Evolutionary conservation across 1,140 invertebrate species (phyloP).

Genomic region (Liolophura sinensis): DNA sequence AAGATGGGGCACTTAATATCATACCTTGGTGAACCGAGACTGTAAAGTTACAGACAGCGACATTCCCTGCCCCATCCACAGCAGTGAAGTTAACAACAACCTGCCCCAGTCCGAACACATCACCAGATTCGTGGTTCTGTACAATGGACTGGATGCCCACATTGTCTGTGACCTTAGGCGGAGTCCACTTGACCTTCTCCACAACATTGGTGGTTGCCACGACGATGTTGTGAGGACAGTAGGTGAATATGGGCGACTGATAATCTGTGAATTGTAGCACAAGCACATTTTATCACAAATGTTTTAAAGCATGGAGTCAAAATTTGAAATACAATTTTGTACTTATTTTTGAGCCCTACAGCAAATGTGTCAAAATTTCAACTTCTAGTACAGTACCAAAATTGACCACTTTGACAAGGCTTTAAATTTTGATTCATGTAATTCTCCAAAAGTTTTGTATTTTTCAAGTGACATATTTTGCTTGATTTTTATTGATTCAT

Average conservation of each 20-base stretch:
- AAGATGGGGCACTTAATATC: background rate
- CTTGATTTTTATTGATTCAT: too few species aligned
- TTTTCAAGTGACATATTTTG: too few species aligned
- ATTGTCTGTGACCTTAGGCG: constrained; percentile 37
- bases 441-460: too few species aligned
- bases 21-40: constrained; percentile 37
- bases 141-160: constrained; percentile 14
- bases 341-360: too few species aligned
- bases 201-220: constrained; percentile 23
- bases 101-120: constrained; percentile 26
- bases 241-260: constrained; percentile 32
- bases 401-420: too few species aligned
- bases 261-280: constrained; percentile 23
- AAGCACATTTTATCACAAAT: too few species aligned
- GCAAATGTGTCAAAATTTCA: too few species aligned
- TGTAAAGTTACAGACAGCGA: constrained; percentile 32
- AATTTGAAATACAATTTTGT: too few species aligned
- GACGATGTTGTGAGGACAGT: constrained; percentile 31
- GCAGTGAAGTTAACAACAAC: constrained; percentile 37
- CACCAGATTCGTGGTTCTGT: constrained; percentile 25
- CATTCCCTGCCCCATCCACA: constrained; percentile 34
- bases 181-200: constrained; percentile 29
- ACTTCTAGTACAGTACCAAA: too few species aligned
- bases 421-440: too few species aligned
- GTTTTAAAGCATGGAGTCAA: too few species aligned